Conservation (phyloP, 2,797 vertebrate genomes). For the Salmo trutta region DNA sequence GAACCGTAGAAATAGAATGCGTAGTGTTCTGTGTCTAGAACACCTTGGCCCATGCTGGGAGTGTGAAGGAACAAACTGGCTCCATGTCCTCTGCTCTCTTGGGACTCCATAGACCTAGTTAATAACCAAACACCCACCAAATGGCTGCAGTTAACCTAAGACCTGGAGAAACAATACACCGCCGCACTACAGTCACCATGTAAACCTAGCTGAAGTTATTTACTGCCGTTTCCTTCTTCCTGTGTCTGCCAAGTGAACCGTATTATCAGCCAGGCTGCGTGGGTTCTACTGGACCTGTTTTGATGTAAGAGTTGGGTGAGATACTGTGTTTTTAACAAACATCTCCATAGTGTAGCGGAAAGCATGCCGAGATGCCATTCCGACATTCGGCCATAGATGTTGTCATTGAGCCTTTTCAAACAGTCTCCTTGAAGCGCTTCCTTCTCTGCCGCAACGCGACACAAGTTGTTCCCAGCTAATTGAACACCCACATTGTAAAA, state of each 20-base stretch:
- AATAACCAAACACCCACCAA: background rate
- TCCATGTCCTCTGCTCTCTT: background rate
- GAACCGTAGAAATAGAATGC: background rate
- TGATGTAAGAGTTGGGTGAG: background rate
- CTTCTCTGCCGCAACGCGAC: conserved; percentile 6
- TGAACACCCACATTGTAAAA: conserved; percentile 26
- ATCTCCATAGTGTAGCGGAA: conserved; percentile 1
- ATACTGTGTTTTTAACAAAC: background rate
- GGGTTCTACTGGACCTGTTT: background rate
- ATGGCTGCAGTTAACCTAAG: background rate
- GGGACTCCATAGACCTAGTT: background rate
- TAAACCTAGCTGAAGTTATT: background rate
- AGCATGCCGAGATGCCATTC: background rate
- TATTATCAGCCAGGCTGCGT: background rate
- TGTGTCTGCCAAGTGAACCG: background rate
- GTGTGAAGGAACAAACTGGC: background rate
- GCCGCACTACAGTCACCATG: too few species aligned
- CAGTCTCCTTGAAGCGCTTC: conserved; percentile 11
- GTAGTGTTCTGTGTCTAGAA: background rate
- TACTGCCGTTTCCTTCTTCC: background rate
- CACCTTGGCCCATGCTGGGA: background rate
- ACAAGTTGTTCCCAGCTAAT: conserved; percentile 43
- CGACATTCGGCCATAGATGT: background rate
- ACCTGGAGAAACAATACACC: too few species aligned
- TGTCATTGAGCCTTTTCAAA: background rate